Evolutionary conservation across 2,888 invertebrate species (phyloP).

Genomic region (Panzeria rudis): DNA sequence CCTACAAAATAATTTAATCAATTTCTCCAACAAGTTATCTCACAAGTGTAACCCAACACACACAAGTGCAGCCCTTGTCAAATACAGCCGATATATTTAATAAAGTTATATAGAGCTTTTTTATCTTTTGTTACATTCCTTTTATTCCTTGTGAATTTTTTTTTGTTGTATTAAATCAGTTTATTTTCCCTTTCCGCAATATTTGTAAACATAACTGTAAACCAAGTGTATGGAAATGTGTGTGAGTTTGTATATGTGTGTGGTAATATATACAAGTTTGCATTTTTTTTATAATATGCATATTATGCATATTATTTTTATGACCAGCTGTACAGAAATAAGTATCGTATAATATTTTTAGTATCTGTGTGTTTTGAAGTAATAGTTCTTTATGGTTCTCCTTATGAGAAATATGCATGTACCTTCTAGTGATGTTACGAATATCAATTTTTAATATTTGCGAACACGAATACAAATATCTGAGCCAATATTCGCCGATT

Average conservation of each 20-base stretch:
- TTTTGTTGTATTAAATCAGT: constrained; percentile 11
- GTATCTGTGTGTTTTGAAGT: constrained; percentile 8
- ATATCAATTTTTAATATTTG: no score
- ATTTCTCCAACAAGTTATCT: constrained; percentile 6
- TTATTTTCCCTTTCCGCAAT: constrained; percentile 2
- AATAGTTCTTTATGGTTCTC: constrained; percentile 47
- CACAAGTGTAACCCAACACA: constrained; percentile 11
- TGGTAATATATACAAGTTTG: constrained; percentile 29
- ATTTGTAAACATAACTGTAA: constrained; percentile 38
- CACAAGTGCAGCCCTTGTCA: constrained; percentile 34
- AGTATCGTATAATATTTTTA: constrained; percentile 27
- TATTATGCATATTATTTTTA: constrained; percentile 69
- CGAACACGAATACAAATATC: no score
- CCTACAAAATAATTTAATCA: not conserved
- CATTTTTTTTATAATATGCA: constrained; percentile 69
- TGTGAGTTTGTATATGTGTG: not conserved
- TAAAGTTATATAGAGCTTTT: constrained; percentile 31
- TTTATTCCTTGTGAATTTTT: not conserved
- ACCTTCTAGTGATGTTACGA: no score
- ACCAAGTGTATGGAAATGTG: not conserved
- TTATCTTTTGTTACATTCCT: constrained; percentile 11
- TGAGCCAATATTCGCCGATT: no score
- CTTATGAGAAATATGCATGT: constrained; percentile 19
- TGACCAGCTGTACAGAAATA: constrained; percentile 53
- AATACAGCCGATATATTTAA: constrained; percentile 30